phyloP scores from a whole-genome alignment of 2,888 invertebrate genomes.

The Brachynemurus nebulosus region DNA sequence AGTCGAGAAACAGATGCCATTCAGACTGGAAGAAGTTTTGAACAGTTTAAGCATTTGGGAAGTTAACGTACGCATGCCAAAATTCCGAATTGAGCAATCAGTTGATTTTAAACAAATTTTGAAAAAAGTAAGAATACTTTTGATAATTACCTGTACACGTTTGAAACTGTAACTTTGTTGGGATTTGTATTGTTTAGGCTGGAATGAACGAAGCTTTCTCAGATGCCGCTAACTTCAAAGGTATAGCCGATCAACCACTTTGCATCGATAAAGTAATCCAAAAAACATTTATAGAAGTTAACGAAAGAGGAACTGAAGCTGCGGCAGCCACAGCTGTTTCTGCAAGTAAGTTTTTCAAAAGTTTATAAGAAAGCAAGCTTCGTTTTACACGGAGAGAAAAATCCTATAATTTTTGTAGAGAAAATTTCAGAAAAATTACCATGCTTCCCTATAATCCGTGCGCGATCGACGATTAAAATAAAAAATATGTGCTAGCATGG shows the following conservation, averaged over 20 bases:
- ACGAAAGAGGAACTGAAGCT: constrained; percentile 7
- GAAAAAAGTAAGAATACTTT: constrained; percentile 41
- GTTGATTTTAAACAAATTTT: constrained; percentile 39
- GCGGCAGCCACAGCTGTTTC: constrained; percentile 3
- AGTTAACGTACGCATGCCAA: constrained; percentile 18
- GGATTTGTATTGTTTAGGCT: constrained; percentile 12
- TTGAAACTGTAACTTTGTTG: no score
- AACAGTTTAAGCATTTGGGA: constrained; percentile 5
- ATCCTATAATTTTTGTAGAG: no score
- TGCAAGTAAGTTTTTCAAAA: background rate
- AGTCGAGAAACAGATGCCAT: constrained; percentile 14
- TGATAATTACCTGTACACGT: no score
- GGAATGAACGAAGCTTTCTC: constrained; percentile 18
- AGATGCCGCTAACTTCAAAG: constrained; percentile 1
- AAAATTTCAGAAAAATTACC: no score
- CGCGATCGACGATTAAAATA: no score
- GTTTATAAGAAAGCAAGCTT: no score
- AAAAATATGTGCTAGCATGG: no score
- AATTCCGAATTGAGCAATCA: constrained; percentile 18
- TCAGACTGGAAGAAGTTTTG: constrained; percentile 12
- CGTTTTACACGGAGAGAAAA: no score
- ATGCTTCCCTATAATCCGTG: no score
- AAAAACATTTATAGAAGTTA: constrained; percentile 5
- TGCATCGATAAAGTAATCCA: constrained; percentile 1
- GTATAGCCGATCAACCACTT: background rate